Conservation (phyloP, 1,140 invertebrate genomes). For the Heliconius hewitsoni region DNA sequence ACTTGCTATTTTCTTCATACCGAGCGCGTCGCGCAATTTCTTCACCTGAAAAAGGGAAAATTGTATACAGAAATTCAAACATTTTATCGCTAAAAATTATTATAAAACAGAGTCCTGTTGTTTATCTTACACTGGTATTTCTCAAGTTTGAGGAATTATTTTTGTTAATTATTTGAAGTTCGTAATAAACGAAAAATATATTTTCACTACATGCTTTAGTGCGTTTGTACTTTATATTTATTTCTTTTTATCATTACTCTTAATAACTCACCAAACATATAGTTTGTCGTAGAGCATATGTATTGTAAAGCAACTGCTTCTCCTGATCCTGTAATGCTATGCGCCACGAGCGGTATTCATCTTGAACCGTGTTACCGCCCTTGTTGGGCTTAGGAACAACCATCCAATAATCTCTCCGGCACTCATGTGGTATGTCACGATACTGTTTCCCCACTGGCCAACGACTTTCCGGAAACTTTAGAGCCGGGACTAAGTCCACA, state of each 20-base stretch:
- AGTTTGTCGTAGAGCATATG: conserved; percentile 48
- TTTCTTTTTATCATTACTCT: too few relatives aligned
- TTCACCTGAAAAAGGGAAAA: conserved; percentile 54
- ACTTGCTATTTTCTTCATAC: conserved; percentile 58
- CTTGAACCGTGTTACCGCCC: conserved; percentile 31
- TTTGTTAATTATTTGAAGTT: too few relatives aligned
- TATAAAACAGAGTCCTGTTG: too few relatives aligned
- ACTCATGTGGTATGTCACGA: conserved; percentile 43
- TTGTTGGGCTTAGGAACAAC: conserved; percentile 64
- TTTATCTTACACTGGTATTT: too few relatives aligned
- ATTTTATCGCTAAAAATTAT: too few relatives aligned
- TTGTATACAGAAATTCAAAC: neutral
- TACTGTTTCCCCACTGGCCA: conserved; percentile 51
- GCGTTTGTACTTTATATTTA: too few relatives aligned
- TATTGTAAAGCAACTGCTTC: conserved; percentile 50
- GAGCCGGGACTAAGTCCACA: conserved; percentile 76
- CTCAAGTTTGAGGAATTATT: too few relatives aligned
- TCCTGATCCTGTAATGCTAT: conserved; percentile 63
- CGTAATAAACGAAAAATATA: too few relatives aligned
- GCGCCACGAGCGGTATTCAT: conserved; percentile 58
- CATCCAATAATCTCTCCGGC: conserved; percentile 52
- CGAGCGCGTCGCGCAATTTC: conserved; percentile 55
- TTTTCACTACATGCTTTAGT: too few relatives aligned
- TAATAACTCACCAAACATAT: conserved; percentile 52
- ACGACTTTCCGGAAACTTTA: conserved; percentile 62